phyloP scores from a whole-genome alignment of 53 echinoderm and acorn worm species.

The Hippasteria phrygiana region DNA sequence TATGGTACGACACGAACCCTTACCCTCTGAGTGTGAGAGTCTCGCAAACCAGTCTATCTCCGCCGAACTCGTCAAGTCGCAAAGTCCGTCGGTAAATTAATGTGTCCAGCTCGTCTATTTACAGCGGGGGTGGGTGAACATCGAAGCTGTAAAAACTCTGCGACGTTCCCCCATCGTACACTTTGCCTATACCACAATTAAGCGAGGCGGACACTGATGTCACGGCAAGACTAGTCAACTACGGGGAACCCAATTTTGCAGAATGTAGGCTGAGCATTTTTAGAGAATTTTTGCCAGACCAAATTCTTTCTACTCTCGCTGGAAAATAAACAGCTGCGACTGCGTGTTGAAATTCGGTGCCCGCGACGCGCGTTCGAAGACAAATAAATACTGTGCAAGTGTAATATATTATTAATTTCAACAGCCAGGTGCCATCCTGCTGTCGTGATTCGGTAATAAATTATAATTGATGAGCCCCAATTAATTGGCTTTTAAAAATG shows the following conservation, averaged over 20 bases:
- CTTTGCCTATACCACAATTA: too few relatives aligned
- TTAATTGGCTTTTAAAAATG: background rate
- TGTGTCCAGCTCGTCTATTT: too few relatives aligned
- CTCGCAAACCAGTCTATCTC: too few relatives aligned
- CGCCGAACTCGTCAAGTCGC: too few relatives aligned
- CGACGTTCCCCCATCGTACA: too few relatives aligned
- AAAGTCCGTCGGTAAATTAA: too few relatives aligned
- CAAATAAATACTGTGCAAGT: background rate
- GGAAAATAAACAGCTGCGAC: background rate
- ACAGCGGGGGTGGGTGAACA: too few relatives aligned
- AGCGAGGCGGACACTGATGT: too few relatives aligned
- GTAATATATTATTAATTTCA: constrained; percentile 3
- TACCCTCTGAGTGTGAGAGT: too few relatives aligned
- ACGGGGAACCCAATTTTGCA: background rate
- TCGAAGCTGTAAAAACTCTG: too few relatives aligned
- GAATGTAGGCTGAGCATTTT: background rate
- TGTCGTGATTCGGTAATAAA: background rate
- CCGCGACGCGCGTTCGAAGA: background rate
- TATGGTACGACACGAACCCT: too few relatives aligned
- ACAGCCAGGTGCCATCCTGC: background rate
- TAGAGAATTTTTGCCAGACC: background rate
- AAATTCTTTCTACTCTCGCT: background rate
- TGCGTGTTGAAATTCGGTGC: background rate
- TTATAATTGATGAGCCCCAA: constrained; percentile 4
- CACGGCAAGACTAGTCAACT: too few relatives aligned